Conservation (phyloP, 2,113 vertebrate species). For the Copsychus sechellarum region DNA sequence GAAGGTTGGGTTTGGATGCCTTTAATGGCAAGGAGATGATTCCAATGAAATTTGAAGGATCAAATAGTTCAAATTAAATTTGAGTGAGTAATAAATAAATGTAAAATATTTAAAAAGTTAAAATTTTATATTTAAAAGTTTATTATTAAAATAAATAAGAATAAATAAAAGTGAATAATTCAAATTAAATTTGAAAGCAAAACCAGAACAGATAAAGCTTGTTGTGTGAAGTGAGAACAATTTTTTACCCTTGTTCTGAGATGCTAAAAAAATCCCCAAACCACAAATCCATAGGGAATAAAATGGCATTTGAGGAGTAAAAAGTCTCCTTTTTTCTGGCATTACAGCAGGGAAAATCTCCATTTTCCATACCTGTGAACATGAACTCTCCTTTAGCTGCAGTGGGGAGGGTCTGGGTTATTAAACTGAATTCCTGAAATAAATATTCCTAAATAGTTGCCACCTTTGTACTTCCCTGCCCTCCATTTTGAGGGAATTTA, state of each 20-base stretch:
- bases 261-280: background rate
- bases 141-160: too few species aligned
- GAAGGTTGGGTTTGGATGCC: background rate
- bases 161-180: too few species aligned
- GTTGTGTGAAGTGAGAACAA: background rate
- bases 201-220: rapidly evolving
- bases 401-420: background rate
- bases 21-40: background rate
- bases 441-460: background rate
- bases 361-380: background rate
- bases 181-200: too few species aligned
- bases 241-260: background rate
- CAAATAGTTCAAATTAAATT: too few species aligned
- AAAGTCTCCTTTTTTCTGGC: background rate
- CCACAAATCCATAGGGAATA: background rate
- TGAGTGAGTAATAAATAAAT: too few species aligned
- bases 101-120: too few species aligned
- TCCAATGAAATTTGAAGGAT: background rate
- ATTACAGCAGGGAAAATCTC: background rate
- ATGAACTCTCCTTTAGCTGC: background rate
- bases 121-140: too few species aligned
- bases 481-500: background rate
- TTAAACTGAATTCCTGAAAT: background rate
- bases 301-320: background rate
- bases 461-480: background rate